Percentiles rank a stretch among this genome's conserved stretches.
Evolutionary conservation across 2,888 invertebrate species (phyloP).

Genomic region (Omphaloscelis lunosa): DNA sequence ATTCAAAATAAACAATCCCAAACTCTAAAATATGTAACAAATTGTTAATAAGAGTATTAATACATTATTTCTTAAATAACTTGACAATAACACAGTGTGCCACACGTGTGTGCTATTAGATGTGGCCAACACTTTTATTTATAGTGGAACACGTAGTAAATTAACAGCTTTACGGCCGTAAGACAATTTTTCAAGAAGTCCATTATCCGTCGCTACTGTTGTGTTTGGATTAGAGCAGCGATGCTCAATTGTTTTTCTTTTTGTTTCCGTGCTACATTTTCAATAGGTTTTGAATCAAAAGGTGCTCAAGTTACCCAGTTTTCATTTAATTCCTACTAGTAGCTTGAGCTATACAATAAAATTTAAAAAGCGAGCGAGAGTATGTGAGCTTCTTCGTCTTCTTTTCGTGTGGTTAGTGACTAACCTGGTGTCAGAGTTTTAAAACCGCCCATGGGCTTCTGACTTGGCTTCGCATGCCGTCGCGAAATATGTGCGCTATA

Average conservation of each 20-base stretch:
- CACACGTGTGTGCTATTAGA: constrained; percentile 78
- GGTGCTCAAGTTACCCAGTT: not conserved
- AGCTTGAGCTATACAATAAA: not conserved
- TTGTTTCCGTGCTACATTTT: not conserved
- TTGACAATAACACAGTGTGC: constrained; percentile 85
- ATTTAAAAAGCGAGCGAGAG: not conserved
- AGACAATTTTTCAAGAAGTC: constrained; percentile 70
- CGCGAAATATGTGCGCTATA: too few relatives aligned
- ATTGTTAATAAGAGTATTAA: constrained; percentile 84
- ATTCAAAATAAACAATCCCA: constrained; percentile 78
- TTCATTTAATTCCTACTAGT: not conserved
- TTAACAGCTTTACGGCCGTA: constrained; percentile 67
- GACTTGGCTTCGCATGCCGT: too few relatives aligned
- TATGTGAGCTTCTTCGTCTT: not conserved
- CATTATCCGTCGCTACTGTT: constrained; percentile 68
- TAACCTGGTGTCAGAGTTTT: too few relatives aligned
- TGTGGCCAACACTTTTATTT: constrained; percentile 78
- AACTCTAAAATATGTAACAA: constrained; percentile 77
- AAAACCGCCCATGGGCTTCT: too few relatives aligned
- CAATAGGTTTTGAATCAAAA: not conserved
- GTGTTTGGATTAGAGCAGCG: constrained; percentile 44
- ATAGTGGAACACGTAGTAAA: constrained; percentile 71
- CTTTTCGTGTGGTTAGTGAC: too few relatives aligned
- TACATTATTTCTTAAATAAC: constrained; percentile 81
- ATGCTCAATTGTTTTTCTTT: constrained; percentile 21